Conservation (phyloP, 1,140 invertebrate genomes). For the Laupala kohalensis region DNA sequence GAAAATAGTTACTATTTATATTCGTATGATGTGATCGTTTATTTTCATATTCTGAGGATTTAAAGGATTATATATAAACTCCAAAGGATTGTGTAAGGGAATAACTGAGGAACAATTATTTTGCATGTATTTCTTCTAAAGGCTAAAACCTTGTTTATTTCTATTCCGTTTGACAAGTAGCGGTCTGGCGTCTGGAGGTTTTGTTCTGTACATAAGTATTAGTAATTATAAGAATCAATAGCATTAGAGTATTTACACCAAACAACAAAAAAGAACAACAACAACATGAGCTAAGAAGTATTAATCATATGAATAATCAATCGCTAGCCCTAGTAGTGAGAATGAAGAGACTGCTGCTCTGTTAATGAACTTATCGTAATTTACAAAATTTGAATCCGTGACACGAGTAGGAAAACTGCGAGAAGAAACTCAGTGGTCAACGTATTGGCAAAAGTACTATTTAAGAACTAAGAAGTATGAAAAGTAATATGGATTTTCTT, state of each 20-base stretch:
- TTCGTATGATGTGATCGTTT: no score
- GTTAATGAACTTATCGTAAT: neutral
- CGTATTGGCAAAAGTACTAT: no score
- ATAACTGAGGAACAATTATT: no score
- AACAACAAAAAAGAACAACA: constrained; percentile 9
- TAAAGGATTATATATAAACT: no score
- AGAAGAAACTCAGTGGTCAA: no score
- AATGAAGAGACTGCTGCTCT: neutral
- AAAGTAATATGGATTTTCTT: no score
- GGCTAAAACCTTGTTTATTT: neutral
- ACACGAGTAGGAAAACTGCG: no score
- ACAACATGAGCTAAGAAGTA: constrained; percentile 1
- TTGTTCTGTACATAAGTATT: constrained; percentile 8
- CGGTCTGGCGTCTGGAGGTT: neutral
- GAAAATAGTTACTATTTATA: no score
- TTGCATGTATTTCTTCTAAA: neutral
- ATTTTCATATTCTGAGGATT: no score
- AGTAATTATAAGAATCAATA: constrained; percentile 5
- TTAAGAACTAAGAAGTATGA: no score
- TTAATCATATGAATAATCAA: neutral
- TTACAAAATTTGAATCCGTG: neutral
- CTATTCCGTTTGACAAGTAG: neutral
- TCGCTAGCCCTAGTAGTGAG: neutral
- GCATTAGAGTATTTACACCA: constrained; percentile 9
- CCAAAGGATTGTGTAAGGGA: no score